phyloP scores from a whole-genome alignment of 2,888 invertebrate genomes.

The Scaptomyza cyrtandrae region DNA sequence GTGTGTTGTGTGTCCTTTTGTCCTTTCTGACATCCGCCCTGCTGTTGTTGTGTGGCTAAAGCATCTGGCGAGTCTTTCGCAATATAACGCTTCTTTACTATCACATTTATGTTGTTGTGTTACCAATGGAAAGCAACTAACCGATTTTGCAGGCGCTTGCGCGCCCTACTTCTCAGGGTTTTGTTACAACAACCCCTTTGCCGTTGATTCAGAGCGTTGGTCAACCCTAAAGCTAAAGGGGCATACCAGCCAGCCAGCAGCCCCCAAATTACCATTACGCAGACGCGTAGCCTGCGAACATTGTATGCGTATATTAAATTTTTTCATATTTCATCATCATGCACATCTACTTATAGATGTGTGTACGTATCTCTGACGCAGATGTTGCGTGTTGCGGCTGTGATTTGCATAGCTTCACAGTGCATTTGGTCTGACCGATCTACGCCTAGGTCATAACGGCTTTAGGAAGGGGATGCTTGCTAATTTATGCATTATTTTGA shows the following conservation, averaged over 20 bases:
- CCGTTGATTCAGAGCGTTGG: slow-evolving; percentile 23
- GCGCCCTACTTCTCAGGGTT: slow-evolving; percentile 8
- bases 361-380: slow-evolving; percentile 23
- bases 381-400: slow-evolving; percentile 28
- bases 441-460: slow-evolving; percentile 7
- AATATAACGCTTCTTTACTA: slow-evolving; percentile 1
- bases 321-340: slow-evolving; percentile 14
- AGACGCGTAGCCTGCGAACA: slow-evolving; percentile 13
- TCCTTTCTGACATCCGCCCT: slow-evolving; percentile 11
- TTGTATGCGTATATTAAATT: slow-evolving; percentile 1
- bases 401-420: slow-evolving; percentile 33
- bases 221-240: slow-evolving; percentile 53
- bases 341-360: background rate
- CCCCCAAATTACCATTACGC: slow-evolving; percentile 46
- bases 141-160: slow-evolving; percentile 6
- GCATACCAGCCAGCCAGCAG: slow-evolving; percentile 7
- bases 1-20: background rate
- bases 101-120: background rate
- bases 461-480: slow-evolving; percentile 21
- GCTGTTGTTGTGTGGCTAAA: background rate
- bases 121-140: slow-evolving; percentile 1
- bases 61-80: slow-evolving; percentile 8
- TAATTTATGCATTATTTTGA: slow-evolving; percentile 37
- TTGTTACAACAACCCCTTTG: slow-evolving; percentile 5
- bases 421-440: slow-evolving; percentile 46